Conservation (phyloP, 2,888 invertebrate species). For the Troglohyphantes excavatus region DNA sequence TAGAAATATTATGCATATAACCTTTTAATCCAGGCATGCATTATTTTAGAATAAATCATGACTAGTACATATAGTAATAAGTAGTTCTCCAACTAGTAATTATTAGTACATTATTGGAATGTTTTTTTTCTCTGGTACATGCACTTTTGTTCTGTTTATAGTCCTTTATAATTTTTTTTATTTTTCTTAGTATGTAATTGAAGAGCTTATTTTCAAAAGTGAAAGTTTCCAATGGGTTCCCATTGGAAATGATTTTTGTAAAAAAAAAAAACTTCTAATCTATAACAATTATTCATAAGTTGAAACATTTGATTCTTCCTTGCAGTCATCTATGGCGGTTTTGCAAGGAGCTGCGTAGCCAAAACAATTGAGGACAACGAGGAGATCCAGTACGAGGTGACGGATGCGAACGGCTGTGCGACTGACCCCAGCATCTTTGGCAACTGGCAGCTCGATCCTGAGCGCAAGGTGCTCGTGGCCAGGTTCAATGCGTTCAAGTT, state of each 20-base stretch:
- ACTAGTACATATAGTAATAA: no score
- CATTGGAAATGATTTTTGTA: neutral
- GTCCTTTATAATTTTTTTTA: no score
- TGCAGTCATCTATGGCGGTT: conserved; percentile 89
- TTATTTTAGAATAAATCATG: no score
- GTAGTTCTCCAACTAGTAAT: no score
- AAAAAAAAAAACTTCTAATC: neutral
- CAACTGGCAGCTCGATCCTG: conserved; percentile 94
- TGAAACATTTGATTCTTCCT: neutral
- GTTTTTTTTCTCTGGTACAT: no score
- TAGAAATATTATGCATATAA: no score
- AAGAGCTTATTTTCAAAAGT: no score
- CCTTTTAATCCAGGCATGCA: no score
- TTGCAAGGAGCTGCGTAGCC: conserved; percentile 95
- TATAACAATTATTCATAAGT: neutral
- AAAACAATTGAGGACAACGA: conserved; percentile 91
- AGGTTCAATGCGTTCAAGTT: conserved; percentile 97
- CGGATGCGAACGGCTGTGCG: conserved; percentile 96
- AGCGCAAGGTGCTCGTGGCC: conserved; percentile 91
- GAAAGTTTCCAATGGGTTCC: no score
- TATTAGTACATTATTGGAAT: no score
- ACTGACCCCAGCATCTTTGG: conserved; percentile 96
- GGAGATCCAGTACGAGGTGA: conserved; percentile 96
- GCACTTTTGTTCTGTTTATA: no score
- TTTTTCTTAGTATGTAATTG: no score